phyloP scores from a whole-genome alignment of 2,113 vertebrate genomes.

The human region GRCh38 chr5:13179001-13179500 shows the following conservation, averaged over 20 bases:
- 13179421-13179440: conserved; percentile 58
- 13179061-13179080: not conserved
- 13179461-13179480: conserved; percentile 62
- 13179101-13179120: not conserved
- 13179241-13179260: fast-evolving
- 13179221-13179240: not conserved
- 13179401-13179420: conserved; percentile 45
- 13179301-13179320: not conserved
- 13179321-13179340: not conserved
- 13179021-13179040: not conserved
- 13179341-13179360: conserved; percentile 3
- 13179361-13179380: not conserved
- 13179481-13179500: conserved; percentile 47
- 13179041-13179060: not conserved
- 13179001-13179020: not conserved
- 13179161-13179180: not conserved
- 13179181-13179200: not conserved
- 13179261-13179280: not conserved
- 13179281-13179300: not conserved
- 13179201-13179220: not conserved
- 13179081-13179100: not conserved
- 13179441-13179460: conserved; percentile 54
- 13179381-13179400: not conserved
- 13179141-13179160: not conserved
- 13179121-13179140: not conserved